Evolutionary conservation across 2,797 vertebrate species (phyloP), one percentile per base, ranked within the genome.

Genomic region (Hapalemur alaotrensis): DNA sequence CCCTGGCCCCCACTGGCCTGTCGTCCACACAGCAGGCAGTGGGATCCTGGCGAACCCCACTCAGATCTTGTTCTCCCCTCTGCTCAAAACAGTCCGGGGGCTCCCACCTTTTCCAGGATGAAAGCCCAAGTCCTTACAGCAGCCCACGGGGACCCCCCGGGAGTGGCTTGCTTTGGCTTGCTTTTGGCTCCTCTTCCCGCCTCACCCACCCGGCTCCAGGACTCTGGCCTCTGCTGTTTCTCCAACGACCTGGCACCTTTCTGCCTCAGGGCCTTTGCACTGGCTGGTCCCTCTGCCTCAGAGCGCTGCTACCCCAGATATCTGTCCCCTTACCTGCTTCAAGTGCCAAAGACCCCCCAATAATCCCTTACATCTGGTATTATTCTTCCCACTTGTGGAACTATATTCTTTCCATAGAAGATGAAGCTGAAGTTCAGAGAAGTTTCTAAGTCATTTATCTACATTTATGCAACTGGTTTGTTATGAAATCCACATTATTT

Each of bases 301-400:
- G 69, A 59, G 18, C 4, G n/a, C 32, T 79, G 75, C 83, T n/a
- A 57, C 13, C 67, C 13, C 28, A 46, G 43, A 32, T 41, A 76
- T 12, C 65, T 23, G 70, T 32, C 80, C 23, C 38, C 32, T 81
- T 32, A 30, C 41, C 52, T 35, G 35, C 79, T 79, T 30, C 18
- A 59, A 91, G 35, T 63, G 59, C 78, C 91, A 61, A 73, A 61
- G 30, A 35, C 57, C 69, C 88, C 50, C n/a, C 63, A 25, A 0
- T 38, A 50, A 73, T 32, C 82, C 41, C 32, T 2, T 8, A 54
- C 57, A 30, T 70, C 54, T 65, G 79, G 54, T 54, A 30, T 41
- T 48, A 72, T 63, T 61, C 57, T 84, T 61, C 81, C 81, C 69
- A 63, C 85, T 92, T 76, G 89, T 52, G 61, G 90, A 82, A 78